Evolutionary conservation across 2,113 vertebrate genomes (phyloP), one percentile per base, ranked within the genome.

Genomic region (Manacus vitellinus): DNA sequence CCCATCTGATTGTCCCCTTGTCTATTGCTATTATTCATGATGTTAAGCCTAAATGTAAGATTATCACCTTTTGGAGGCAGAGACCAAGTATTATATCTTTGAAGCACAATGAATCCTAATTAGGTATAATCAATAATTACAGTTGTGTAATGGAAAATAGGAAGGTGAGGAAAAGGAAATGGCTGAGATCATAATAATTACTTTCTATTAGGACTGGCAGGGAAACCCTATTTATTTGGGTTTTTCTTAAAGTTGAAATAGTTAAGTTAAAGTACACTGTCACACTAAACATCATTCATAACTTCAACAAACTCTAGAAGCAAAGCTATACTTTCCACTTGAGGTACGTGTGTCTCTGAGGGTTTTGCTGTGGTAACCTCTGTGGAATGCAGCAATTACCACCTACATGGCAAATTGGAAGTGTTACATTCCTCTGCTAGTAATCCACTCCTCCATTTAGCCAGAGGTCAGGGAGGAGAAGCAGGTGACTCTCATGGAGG

Each of bases 401-500:
- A 77, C 73, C 83, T 94, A 81, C 37, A 2, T 72, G 76, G 85
- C 85, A 86, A 90, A 96, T 84, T 95, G 88, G 85, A 92, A 81
- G 61, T 56, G 33, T 77, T 61, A 37, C 95, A 92, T 94, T 96
- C 95, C 85, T 93, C 49, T 43, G 72, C 22, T 75, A 65, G 54
- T 68, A 89, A 95, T 78, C 52, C 90, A 92, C 92, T 92, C 95
- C 96, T 84, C 92, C 92, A 84, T 93, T 97, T 91, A 41, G 92
- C 96, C 96, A 94, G 91, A 75, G 94, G 96, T 86, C 76, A 94
- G 95, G 96, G 96, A 95, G 95, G 96, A 92, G 89, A n/a, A 74
- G 58, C 14, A 87, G 80, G 52, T 86, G 88, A 79, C 65, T 88
- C 43, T 35, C 39, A 71, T 5, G 5, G 18, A 92, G 20, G 10